Evolutionary conservation across 2,888 invertebrate species (phyloP).

Genomic region (Leptinotarsa haldemani): DNA sequence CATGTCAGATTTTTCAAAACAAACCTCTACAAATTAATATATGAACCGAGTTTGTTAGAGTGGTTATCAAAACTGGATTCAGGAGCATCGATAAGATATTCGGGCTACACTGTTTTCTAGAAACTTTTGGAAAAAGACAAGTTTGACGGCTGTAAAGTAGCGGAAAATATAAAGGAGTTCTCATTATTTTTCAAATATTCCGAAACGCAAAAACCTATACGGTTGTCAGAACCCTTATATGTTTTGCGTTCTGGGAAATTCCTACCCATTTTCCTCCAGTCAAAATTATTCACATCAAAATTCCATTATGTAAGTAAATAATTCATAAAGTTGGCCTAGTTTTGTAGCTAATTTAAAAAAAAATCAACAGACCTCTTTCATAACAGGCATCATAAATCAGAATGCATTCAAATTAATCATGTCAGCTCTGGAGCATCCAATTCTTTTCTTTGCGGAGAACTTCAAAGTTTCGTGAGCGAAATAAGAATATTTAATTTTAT

Average conservation of each 20-base stretch:
- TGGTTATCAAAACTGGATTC: no score
- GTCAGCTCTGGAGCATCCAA: conserved; percentile 12
- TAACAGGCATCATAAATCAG: conserved; percentile 14
- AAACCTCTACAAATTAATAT: no score
- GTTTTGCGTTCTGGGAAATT: not conserved
- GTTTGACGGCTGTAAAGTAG: no score
- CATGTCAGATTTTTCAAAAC: no score
- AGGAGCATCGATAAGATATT: no score
- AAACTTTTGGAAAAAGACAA: no score
- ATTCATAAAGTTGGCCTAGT: conserved; percentile 5
- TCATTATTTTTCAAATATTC: not conserved
- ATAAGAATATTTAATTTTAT: not conserved
- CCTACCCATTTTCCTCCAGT: not conserved
- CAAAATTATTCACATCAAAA: not conserved
- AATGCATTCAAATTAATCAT: conserved; percentile 17
- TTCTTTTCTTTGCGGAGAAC: not conserved
- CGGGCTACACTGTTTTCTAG: no score
- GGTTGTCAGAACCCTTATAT: not conserved
- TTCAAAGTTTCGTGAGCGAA: not conserved
- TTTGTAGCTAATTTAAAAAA: conserved; percentile 13
- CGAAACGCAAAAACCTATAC: no score
- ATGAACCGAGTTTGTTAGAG: no score
- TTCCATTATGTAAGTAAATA: not conserved
- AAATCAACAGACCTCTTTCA: not conserved
- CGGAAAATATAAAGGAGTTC: not conserved